These are phyloP conservation scores for Pyralis farinalis DNA, from an alignment of 2,888 invertebrate species.

Conservation along the genomic window DNA sequence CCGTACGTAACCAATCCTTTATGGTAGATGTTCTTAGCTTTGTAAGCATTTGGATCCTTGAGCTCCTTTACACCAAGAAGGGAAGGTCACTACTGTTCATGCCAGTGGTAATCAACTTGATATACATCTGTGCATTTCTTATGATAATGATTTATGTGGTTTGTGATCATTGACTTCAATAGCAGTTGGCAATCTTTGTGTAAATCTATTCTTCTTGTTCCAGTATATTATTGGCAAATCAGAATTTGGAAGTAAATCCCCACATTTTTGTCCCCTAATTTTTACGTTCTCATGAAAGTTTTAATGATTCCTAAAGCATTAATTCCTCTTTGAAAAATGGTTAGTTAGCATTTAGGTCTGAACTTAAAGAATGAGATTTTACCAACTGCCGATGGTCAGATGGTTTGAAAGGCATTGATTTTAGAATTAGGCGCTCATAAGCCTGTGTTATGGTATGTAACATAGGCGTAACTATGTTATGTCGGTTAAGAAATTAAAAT, in stretches of 20 bases:
- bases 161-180: slow-evolving; percentile 20
- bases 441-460: slow-evolving; percentile 38
- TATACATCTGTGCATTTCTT: not conserved
- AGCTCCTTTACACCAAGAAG: slow-evolving; percentile 33
- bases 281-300: not conserved
- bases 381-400: slow-evolving; percentile 44
- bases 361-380: slow-evolving; percentile 48
- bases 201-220: slow-evolving; percentile 27
- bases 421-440: slow-evolving; percentile 70
- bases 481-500: slow-evolving; percentile 64
- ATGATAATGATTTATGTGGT: not conserved
- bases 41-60: slow-evolving; percentile 26
- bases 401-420: slow-evolving; percentile 42
- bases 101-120: slow-evolving; percentile 21
- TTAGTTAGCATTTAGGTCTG: slow-evolving; percentile 30
- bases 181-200: slow-evolving; percentile 20
- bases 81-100: slow-evolving; percentile 37
- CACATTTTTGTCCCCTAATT: too few relatives aligned
- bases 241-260: not conserved
- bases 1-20: not conserved
- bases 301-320: not conserved
- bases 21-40: slow-evolving; percentile 15
- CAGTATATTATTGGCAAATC: slow-evolving; percentile 16
- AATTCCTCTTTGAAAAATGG: slow-evolving; percentile 1
- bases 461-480: slow-evolving; percentile 54